Percentiles rank a stretch among this genome's conserved stretches.
Conservation (phyloP, 92 coral and sea anemone genomes). For the Zoanthus sociatus region DNA sequence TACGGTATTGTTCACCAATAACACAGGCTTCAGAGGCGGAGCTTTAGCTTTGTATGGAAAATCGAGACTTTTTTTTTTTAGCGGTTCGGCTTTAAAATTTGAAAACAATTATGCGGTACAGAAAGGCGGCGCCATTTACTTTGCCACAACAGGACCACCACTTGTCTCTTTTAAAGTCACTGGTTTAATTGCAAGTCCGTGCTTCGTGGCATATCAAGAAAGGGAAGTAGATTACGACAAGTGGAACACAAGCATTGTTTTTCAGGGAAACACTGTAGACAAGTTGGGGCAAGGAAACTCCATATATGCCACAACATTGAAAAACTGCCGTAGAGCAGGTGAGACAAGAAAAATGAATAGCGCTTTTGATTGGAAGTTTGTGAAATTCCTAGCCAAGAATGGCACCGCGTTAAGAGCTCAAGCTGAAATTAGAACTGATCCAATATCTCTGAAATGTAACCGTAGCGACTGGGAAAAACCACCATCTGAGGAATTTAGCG, state of each 20-base stretch:
- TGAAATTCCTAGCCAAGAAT: slow-evolving; percentile 58
- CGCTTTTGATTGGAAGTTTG: slow-evolving; percentile 81
- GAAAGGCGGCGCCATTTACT: slow-evolving; percentile 87
- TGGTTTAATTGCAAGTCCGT: slow-evolving; percentile 69
- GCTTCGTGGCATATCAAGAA: slow-evolving; percentile 82
- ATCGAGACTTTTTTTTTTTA: slow-evolving; percentile 67
- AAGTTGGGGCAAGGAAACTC: slow-evolving; percentile 70
- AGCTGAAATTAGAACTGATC: slow-evolving; percentile 80
- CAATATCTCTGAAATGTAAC: slow-evolving; percentile 65
- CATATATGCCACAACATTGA: slow-evolving; percentile 84
- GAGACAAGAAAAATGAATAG: slow-evolving; percentile 76
- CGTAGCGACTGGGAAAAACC: slow-evolving; percentile 68
- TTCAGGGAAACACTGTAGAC: slow-evolving; percentile 73
- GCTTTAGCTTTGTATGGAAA: slow-evolving; percentile 93
- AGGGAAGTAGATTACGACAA: slow-evolving; percentile 62
- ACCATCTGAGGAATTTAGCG: slow-evolving; percentile 73
- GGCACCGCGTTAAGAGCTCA: slow-evolving; percentile 47
- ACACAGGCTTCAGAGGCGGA: slow-evolving; percentile 84
- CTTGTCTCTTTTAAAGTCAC: slow-evolving; percentile 76
- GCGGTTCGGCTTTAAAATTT: slow-evolving; percentile 68
- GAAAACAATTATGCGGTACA: slow-evolving; percentile 67
- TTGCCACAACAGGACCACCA: slow-evolving; percentile 84
- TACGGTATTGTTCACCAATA: slow-evolving; percentile 58
- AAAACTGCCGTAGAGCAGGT: slow-evolving; percentile 77
- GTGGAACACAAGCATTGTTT: slow-evolving; percentile 83